Percentiles rank a stretch among this genome's conserved stretches.
Evolutionary conservation across 1,140 invertebrate genomes (phyloP).

Genomic region (Anastrepha ludens): DNA sequence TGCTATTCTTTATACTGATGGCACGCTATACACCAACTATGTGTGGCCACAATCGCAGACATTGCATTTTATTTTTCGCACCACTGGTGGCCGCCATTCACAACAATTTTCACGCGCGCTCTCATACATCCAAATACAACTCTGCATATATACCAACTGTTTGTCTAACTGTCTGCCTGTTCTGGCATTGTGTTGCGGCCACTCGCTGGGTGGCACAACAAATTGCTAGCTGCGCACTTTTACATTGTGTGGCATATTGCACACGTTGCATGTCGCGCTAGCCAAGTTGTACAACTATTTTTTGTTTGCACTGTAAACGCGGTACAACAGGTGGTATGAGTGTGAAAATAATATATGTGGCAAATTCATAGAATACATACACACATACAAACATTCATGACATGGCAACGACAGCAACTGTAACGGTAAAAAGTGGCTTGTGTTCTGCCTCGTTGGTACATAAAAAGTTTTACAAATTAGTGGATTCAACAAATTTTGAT

Average conservation of each 20-base stretch:
- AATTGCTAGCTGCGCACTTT: slow-evolving; percentile 13
- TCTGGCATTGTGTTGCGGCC: background rate
- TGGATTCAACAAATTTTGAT: slow-evolving; percentile 50
- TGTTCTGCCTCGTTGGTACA: background rate
- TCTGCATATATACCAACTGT: background rate
- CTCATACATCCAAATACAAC: background rate
- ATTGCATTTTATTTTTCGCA: slow-evolving; percentile 38
- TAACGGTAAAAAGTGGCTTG: slow-evolving; percentile 19
- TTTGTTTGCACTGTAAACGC: background rate
- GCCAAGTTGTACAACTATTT: slow-evolving; percentile 5
- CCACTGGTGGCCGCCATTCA: background rate
- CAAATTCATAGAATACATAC: background rate
- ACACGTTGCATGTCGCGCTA: slow-evolving; percentile 3
- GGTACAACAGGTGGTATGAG: slow-evolving; percentile 35
- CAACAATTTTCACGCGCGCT: background rate
- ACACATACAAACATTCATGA: background rate
- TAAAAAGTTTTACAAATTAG: slow-evolving; percentile 47
- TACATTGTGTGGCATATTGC: slow-evolving; percentile 15
- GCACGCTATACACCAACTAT: background rate
- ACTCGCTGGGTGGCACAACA: background rate
- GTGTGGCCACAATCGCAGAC: slow-evolving; percentile 35
- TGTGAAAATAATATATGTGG: background rate
- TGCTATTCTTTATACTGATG: background rate
- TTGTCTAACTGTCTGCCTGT: background rate
- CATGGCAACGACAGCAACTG: background rate